Base-by-base conservation (phyloP, 2,888 invertebrate species). In the Euproctis similis region DNA sequence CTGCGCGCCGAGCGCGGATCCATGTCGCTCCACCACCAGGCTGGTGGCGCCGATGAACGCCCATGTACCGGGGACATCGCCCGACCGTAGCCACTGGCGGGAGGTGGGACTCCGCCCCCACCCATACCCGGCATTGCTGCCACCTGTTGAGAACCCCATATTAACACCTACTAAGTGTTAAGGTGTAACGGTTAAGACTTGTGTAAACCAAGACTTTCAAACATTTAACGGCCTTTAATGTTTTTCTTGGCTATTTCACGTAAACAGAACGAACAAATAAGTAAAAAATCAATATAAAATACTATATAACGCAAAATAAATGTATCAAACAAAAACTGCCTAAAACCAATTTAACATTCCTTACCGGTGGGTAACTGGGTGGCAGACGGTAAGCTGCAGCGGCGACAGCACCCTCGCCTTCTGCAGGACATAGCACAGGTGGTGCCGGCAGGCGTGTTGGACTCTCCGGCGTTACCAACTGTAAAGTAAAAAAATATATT, bases 41-140 rank as follows among this genome's bases (percentile, higher is more conserved):
- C 66, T 2, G 78, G 77, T 12, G 78, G 76, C 3, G 75, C 68
- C 0, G 74, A 72, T 17, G 70, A 68, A 16, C 74, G 73, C 6
- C 56, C 32, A 1, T 76, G 60, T 28, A 76, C 53, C 10, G 67
- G 65, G 0, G 75, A 62, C 9, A 58, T 63, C 13, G 46, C 52
- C 6, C 41, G 38, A 36, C 41, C 4, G 22, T 24, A 20, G 9
- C 27, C 12, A 11, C 2, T 8, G 10, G 11, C 24, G 12, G 14
- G 12, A 8, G 26, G 2, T 21, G 21, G 10, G 3, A 10, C 2
- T 2, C 2, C 21, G 4, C 21, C 21, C 4, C 3, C 10, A 6
- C 10, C 10, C 11, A 21, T 21, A 21, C 10, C 22, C 9, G 12
- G 12, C 8, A 18, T 8, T 7, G 24, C 24, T 12, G n/a, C 12